These are phyloP conservation scores for Drosophila orena DNA, from an alignment of 1,140 invertebrate genomes.

Conservation along the genomic window DNA sequence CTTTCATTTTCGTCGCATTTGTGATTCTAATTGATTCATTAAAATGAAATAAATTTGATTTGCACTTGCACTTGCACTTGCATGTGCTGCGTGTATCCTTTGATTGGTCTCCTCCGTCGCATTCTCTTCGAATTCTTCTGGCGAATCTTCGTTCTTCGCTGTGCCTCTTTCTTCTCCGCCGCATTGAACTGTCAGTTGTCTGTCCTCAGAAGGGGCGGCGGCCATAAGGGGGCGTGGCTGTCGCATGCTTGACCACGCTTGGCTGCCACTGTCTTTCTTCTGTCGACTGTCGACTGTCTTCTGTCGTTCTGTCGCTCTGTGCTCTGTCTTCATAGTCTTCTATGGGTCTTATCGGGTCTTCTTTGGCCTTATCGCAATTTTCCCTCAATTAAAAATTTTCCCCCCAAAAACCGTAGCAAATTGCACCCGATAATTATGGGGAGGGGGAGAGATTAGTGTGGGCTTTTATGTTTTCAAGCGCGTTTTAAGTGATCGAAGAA, in stretches of 20 bases:
- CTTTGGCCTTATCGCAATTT: slow-evolving; percentile 31
- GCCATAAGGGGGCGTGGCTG: slow-evolving; percentile 41
- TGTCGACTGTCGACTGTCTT: slow-evolving; percentile 15
- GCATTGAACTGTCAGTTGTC: slow-evolving; percentile 70
- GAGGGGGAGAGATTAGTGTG: slow-evolving; percentile 3
- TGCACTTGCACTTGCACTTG: background rate
- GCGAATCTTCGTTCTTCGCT: slow-evolving; percentile 9
- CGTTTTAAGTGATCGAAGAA: slow-evolving; percentile 14
- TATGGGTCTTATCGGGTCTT: no score
- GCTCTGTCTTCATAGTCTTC: background rate
- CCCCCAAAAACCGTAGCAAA: slow-evolving; percentile 31
- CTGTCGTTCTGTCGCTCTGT: slow-evolving; percentile 1
- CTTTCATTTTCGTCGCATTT: slow-evolving; percentile 9
- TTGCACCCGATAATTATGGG: slow-evolving; percentile 35
- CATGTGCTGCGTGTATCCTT: slow-evolving; percentile 42
- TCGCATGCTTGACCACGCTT: slow-evolving; percentile 67
- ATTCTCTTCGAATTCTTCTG: slow-evolving; percentile 23
- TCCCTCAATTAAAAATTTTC: slow-evolving; percentile 41
- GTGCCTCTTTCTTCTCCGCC: background rate
- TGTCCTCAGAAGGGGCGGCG: slow-evolving; percentile 7
- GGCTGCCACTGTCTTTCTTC: slow-evolving; percentile 59
- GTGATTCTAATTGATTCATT: slow-evolving; percentile 66
- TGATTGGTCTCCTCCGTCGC: slow-evolving; percentile 36
- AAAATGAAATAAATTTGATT: slow-evolving; percentile 58
- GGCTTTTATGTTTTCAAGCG: slow-evolving; percentile 18